Evolutionary conservation across 1,140 invertebrate species (phyloP), one percentile per base, ranked within the genome.

Genomic region (Aphis craccivora): DNA sequence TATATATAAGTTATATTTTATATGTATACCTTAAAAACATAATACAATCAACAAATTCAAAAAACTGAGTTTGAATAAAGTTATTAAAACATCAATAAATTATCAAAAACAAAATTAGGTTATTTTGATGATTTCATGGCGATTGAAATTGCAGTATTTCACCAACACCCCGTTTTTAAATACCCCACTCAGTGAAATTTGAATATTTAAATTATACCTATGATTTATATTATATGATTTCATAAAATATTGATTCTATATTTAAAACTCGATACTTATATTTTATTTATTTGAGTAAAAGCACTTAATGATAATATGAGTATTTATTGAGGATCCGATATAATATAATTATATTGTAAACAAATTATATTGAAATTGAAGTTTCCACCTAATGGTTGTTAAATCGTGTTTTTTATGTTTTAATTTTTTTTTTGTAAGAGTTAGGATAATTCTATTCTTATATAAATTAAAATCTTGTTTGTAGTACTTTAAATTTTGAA

Each of bases 101-200:
- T 76, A 76, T 76, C 30, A n/a, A 76, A 76, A 76, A 76, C 14
- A 76, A 76, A 76, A 76, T 76, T 76, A 76, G 60, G 60, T 76
- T 14, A 76, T n/a, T 76, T 3, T n/a, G 30, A n/a, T 76, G 11
- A 76, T 30, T 14, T 6, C 14, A 76, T 76, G 14, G 60, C 30
- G 60, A 76, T 76, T 76, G 30, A 76, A 76, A 76, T 30, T 76
- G 14, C n/a, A n/a, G 60, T n/a, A 76, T 76, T 76, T 76, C 30
- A 35, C 60, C 30, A n/a, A n/a, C 60, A n/a, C 25, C 55, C 30
- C 60, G 18, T 76, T 76, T 76, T 30, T 76, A 76, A 76, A 76
- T 76, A n/a, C 5, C n/a, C 60, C 18, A 76, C 60, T 76, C 60
- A 30, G 60, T 5, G 14, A 76, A 76, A 76, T 18, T 3, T 14